Percentiles rank a stretch among this genome's conserved stretches.
These are phyloP conservation scores for Formica selysi DNA, from an alignment of 1,140 invertebrate genomes.

Conservation along the genomic window DNA sequence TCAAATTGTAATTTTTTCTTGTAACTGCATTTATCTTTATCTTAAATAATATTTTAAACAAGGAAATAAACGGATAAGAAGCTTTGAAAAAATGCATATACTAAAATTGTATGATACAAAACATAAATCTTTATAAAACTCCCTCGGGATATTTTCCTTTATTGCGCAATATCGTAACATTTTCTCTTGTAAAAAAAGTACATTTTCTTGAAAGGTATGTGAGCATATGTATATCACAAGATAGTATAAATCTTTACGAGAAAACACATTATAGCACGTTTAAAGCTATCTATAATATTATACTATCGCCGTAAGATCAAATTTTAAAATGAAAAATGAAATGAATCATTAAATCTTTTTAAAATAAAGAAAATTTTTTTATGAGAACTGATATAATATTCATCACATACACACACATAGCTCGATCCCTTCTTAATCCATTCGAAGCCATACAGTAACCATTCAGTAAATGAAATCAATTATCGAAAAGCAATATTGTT, in stretches of 20 bases:
- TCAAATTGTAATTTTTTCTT: conserved; percentile 4
- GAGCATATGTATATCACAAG: not conserved
- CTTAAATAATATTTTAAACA: not conserved
- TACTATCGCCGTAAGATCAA: not conserved
- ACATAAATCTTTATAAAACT: conserved; percentile 2
- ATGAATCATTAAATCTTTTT: not conserved
- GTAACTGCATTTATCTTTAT: not conserved
- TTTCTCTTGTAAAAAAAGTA: not conserved
- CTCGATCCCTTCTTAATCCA: not conserved
- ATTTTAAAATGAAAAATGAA: conserved; percentile 7
- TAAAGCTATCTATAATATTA: conserved; percentile 8
- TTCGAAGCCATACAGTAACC: conserved; percentile 15
- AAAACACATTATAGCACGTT: not conserved
- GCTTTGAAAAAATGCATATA: not conserved
- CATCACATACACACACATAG: not conserved
- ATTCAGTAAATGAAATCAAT: conserved; percentile 30
- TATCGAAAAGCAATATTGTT: not conserved
- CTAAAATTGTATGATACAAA: conserved; percentile 5
- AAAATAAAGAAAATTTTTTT: conserved; percentile 8
- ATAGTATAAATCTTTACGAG: not conserved
- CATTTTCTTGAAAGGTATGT: not conserved
- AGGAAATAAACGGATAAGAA: not conserved
- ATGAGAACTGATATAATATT: not conserved
- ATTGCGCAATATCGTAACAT: not conserved
- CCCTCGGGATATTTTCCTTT: not conserved